Evolutionary conservation across 2,797 vertebrate species (phyloP), one percentile per base, ranked within the genome.

Genomic region (Sebastes ruberrimus): DNA sequence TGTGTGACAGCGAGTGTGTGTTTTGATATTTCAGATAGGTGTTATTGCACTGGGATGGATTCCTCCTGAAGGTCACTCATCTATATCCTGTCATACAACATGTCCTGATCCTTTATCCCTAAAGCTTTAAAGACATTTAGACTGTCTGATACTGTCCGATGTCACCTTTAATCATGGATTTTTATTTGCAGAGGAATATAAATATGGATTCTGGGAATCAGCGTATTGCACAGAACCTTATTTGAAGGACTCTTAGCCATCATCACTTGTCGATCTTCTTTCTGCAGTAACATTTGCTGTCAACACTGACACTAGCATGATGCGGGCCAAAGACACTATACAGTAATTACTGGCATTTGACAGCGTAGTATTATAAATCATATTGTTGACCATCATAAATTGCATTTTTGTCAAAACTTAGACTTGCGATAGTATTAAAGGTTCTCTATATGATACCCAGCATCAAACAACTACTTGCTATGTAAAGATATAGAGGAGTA

Each of bases 41-140:
- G 25, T 88, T 87, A 85, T 86, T 89, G 80, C 83, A 56, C 32
- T 72, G 64, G 46, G 74, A 74, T 65, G 30, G 66, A 74, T 88
- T 88, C 61, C 66, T 52, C 33, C 74, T 78, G 77, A 90, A 82
- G 84, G 86, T 85, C 80, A 81, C 68, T 74, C 71, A 64, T 80
- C 74, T 83, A 78, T 74, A 79, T 76, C 64, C 78, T 76, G 74
- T 18, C 16, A 9, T 42, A 5, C 55, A 75, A 74, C 32, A 71
- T 46, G 56, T 85, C 63, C 38, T 53, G 7, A 11, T 66, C 82
- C 42, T 70, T 83, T 61, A 85, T 88, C 69, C 63, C 7, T 49
- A 2, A 5, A 30, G 52, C 70, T 83, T 80, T 75, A 67, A 80
- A 71, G 49, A 80, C 35, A 74, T 74, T 57, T 61, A 68, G 59